Base-by-base conservation (phyloP, 1,140 invertebrate species). In the Oryctes rhinoceros region DNA sequence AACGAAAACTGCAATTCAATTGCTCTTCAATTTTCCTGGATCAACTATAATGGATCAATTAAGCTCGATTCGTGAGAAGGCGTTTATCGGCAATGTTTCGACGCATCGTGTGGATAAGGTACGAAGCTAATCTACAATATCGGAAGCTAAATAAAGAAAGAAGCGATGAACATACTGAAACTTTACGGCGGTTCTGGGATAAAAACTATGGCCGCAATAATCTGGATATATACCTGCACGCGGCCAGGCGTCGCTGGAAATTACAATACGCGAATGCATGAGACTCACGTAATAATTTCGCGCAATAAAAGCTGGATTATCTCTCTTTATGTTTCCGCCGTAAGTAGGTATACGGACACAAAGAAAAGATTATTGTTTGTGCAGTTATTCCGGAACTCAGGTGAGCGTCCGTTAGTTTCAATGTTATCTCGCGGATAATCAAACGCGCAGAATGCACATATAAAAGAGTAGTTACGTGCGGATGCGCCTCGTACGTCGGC, bases 351-450 rank as follows among this genome's bases (percentile, higher is more conserved):
- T 30, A 20, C 65, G 18, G 18, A 7, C 35, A 71, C 65, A 35
- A 71, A 71, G 65, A 30, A 35, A 18, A 71, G 65, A 71, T 71
- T 71, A 35, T 71, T 71, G 65, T 71, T 71, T 71, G 65, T 71
- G 65, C 65, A 71, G 65, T 71, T 71, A 71, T 71, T 37, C 35
- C 65, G 65, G 65, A 71, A 71, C 65, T 59, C 53, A 59, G 53
- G 53, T 59, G 53, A n/a, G 53, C 18, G 53, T 59, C 53, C 53
- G 53, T 59, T 59, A 59, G 53, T 59, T 59, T 59, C 53, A 71
- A 24, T 71, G 65, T 71, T 71, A 71, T 71, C 65, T 24, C 24
- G 65, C 65, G 65, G 65, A 71, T 71, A 24, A 71, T 71, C 24
- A 71, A 71, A 71, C 65, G 65, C 18, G 65, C 24, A 20, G 65